These are phyloP conservation scores for Epistrophe grossulariae DNA, from an alignment of 2,888 invertebrate species.

Conservation along the genomic window DNA sequence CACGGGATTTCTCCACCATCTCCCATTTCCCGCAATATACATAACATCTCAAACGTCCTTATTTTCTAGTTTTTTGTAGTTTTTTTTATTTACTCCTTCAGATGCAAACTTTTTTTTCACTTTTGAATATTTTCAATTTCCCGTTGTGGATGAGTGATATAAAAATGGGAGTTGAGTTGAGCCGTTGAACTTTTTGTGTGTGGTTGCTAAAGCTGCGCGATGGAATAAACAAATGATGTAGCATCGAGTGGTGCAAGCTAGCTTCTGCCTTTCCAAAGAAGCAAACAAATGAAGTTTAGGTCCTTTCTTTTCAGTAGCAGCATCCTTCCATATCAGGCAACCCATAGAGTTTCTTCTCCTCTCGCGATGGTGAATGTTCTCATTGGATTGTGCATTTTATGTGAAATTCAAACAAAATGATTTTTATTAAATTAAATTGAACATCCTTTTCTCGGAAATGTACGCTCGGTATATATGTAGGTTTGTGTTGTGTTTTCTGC, in stretches of 20 bases:
- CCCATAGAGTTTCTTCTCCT: background rate
- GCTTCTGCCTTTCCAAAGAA: constrained; percentile 1
- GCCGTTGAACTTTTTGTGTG: constrained; percentile 66
- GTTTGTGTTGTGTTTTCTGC: constrained; percentile 18
- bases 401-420: constrained; percentile 54
- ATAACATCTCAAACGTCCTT: constrained; percentile 24
- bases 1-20: background rate
- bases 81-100: constrained; percentile 15
- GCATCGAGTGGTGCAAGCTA: background rate
- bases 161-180: constrained; percentile 48
- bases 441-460: constrained; percentile 5
- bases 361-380: background rate
- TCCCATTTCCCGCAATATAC: background rate
- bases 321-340: background rate
- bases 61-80: background rate
- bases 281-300: constrained; percentile 63
- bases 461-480: background rate
- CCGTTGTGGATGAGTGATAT: constrained; percentile 65
- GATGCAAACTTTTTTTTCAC: constrained; percentile 2
- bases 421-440: constrained; percentile 69
- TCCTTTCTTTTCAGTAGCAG: constrained; percentile 26
- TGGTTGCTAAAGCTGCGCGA: background rate
- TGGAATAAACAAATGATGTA: constrained; percentile 34
- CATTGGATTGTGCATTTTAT: constrained; percentile 33
- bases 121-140: constrained; percentile 68